phyloP scores from a whole-genome alignment of 2,113 vertebrate species.

The Pomatorhinus ruficollis region DNA sequence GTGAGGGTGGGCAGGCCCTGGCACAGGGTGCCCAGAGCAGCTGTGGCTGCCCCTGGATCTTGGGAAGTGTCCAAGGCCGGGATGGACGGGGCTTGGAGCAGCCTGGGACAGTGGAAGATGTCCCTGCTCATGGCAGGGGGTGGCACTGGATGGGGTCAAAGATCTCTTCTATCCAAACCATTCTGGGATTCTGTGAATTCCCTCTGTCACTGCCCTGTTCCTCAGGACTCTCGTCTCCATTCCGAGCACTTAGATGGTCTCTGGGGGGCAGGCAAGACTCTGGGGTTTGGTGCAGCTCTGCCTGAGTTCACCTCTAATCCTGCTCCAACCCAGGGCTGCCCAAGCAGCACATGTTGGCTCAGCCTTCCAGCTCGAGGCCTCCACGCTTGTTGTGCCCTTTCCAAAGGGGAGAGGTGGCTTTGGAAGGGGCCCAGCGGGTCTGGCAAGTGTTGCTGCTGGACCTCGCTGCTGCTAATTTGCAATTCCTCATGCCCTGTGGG shows the following conservation, averaged over 20 bases:
- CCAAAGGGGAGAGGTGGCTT: conserved; percentile 29
- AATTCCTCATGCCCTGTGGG: conserved; percentile 37
- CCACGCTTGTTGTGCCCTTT: conserved; percentile 6
- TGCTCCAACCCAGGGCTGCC: background rate
- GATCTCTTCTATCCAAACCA: no score
- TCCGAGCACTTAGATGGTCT: rapidly evolving
- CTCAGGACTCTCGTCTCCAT: background rate
- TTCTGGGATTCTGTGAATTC: background rate
- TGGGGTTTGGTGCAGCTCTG: background rate
- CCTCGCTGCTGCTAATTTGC: background rate
- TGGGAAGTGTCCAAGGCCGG: background rate
- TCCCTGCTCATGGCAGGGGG: background rate
- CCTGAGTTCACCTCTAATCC: background rate
- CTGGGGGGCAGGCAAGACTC: background rate
- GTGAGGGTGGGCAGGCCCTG: background rate
- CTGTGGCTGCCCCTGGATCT: background rate
- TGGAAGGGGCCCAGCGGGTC: conserved; percentile 38
- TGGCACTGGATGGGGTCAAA: rapidly evolving
- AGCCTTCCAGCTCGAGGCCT: background rate
- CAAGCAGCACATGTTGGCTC: rapidly evolving
- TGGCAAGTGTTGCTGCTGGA: conserved; percentile 31
- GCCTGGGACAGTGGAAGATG: rapidly evolving
- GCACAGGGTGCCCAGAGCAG: background rate
- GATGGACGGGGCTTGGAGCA: rapidly evolving
- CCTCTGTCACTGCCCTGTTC: background rate